These are phyloP conservation scores for Tetramorium alpestre DNA, from an alignment of 1,140 invertebrate species.

Conservation along the genomic window DNA sequence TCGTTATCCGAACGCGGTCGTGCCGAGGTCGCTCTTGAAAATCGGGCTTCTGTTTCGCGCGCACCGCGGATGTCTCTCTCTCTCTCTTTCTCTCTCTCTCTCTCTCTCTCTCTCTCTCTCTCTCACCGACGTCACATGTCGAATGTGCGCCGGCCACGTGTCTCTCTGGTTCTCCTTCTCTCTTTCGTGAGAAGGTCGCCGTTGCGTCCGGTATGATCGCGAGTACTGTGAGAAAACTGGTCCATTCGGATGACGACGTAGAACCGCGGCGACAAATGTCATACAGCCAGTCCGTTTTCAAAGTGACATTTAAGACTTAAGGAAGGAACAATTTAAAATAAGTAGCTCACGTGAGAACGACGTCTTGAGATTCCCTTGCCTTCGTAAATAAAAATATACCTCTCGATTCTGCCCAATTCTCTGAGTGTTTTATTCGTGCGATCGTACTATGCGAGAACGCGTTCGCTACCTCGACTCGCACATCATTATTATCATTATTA, in stretches of 20 bases:
- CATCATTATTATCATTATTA: constrained; percentile 47
- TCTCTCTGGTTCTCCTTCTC: constrained; percentile 29
- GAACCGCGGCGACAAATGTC: not conserved
- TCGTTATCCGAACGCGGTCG: constrained; percentile 66
- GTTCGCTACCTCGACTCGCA: not conserved
- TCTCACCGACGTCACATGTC: constrained; percentile 34
- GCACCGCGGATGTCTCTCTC: constrained; percentile 7
- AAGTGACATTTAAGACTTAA: not conserved
- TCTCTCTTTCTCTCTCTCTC: not conserved
- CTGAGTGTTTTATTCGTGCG: not conserved
- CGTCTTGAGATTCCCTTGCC: too few relatives aligned
- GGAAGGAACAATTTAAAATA: not conserved
- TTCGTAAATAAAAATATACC: not conserved
- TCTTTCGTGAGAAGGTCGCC: constrained; percentile 35
- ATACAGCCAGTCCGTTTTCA: not conserved
- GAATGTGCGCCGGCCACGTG: constrained; percentile 50
- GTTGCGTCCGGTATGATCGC: not conserved
- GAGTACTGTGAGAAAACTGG: constrained; percentile 26
- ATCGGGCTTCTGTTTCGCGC: constrained; percentile 56
- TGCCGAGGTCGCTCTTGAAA: constrained; percentile 73
- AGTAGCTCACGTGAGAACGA: not conserved
- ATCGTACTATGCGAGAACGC: not conserved
- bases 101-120: constrained; percentile 11
- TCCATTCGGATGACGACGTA: not conserved
- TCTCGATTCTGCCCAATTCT: not conserved